A percentile compares a stretch with the other conserved stretches of the same genome.
Evolutionary conservation across 2,113 vertebrate genomes (phyloP).

Genomic region (Myrmecobius fasciatus): DNA sequence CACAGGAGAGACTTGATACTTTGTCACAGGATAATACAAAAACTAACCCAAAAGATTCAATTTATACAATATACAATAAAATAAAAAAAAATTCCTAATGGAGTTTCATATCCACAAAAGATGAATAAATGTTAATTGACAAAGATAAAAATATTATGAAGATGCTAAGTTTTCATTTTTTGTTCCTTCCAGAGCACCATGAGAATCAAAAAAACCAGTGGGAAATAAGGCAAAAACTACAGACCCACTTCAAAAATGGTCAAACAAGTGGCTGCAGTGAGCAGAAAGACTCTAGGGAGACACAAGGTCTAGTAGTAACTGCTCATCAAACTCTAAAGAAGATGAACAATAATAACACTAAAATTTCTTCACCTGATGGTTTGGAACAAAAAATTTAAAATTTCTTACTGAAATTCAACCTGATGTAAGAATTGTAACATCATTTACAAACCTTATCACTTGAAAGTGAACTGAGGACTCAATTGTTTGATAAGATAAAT

Average conservation of each 20-base stretch:
- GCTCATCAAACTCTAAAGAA: background rate
- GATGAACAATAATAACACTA: background rate
- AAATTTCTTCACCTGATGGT: background rate
- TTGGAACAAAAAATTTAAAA: background rate
- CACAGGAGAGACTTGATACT: background rate
- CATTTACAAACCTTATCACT: background rate
- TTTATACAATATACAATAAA: constrained; percentile 12
- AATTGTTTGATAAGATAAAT: background rate
- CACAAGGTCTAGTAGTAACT: background rate
- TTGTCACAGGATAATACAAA: constrained; percentile 20
- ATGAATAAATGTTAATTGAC: background rate
- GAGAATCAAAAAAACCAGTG: background rate
- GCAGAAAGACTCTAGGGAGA: background rate
- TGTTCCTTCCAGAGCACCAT: background rate
- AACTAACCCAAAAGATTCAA: constrained; percentile 8
- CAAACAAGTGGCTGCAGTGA: background rate
- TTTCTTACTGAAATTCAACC: background rate
- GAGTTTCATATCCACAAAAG: background rate
- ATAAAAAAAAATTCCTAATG: constrained; percentile 29
- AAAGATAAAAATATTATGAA: background rate
- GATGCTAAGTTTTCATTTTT: background rate
- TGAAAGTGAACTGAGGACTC: background rate
- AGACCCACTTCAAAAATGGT: background rate
- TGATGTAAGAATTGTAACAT: background rate
- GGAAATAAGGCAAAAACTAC: background rate